Base-by-base conservation (phyloP, 2,888 invertebrate species). In the Cantharis nigra region DNA sequence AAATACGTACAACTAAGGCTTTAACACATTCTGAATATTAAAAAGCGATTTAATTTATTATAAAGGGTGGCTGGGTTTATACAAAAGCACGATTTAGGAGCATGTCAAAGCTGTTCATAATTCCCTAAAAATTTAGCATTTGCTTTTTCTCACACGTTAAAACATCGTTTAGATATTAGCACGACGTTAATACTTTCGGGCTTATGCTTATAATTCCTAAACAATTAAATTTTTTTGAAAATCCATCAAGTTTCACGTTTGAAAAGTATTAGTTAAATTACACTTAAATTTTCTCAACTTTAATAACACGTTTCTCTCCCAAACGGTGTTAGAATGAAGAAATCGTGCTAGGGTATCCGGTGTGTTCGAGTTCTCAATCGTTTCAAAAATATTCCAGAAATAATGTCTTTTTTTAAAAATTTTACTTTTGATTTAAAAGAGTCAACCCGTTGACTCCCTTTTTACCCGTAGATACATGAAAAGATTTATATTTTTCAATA, bases 41-140 rank as follows among this genome's bases (percentile, higher is more conserved):
- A 49, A 49, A 49, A 49, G 49, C 13, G n/a, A 49, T 49, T 49
- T 49, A 49, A 49, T 49, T 67, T 26, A 67, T 67, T 67, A 67
- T 67, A 26, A 67, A 67, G 65, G 65, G 65, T 67, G 65, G 65
- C 26, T 67, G 14, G 65, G 65, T 67, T 67, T 67, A 67, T 23
- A 26, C 65, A 49, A 49, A 49, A 49, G 49, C 49, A 49, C 49
- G 49, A 49, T 49, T 49, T 49, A 49, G 49, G 49, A 49, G 49
- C 49, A 49, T 49, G 49, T 49, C 49, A 49, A 49, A 49, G 49
- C 49, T 49, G n/a, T 49, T 49, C 49, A 49, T 49, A 49, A 49
- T 49, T 49, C 49, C 49, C 49, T 49, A 49, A 49, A 49, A 49
- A 49, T n/a, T 49, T 49, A n/a, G 49, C 49, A 49, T 49, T 49